Percentiles rank a stretch among this genome's conserved stretches.
Evolutionary conservation across 2,888 invertebrate species (phyloP).

Genomic region (Neoaliturus tenellus): DNA sequence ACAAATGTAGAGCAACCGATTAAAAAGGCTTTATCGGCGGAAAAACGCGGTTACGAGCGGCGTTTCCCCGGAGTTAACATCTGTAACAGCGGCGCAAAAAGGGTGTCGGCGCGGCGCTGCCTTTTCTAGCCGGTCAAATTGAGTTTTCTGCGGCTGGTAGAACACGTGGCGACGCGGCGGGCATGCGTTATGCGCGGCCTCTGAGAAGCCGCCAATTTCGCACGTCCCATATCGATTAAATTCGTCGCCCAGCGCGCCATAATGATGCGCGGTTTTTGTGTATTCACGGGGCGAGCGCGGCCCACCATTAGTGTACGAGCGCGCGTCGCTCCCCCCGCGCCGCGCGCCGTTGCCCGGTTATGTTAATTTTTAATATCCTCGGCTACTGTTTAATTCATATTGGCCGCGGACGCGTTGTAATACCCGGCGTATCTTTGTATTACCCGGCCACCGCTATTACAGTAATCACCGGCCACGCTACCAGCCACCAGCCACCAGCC

Average conservation of each 20-base stretch:
- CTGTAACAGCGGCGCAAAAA: constrained; percentile 30
- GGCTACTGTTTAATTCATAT: constrained; percentile 57
- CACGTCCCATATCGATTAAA: constrained; percentile 52
- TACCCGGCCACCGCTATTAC: constrained; percentile 37
- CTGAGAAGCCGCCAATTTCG: constrained; percentile 46
- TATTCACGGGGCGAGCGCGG: constrained; percentile 40
- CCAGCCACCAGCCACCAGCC: too few species aligned
- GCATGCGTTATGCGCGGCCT: constrained; percentile 18
- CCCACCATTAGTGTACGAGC: constrained; percentile 21
- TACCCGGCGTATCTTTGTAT: constrained; percentile 48
- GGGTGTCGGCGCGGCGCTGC: constrained; percentile 33
- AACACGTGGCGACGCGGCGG: constrained; percentile 42
- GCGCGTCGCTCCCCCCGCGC: constrained; percentile 20
- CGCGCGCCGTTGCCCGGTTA: constrained; percentile 28
- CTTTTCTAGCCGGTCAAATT: constrained; percentile 49
- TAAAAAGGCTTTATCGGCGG: constrained; percentile 47
- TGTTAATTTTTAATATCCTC: constrained; percentile 55
- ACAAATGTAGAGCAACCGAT: constrained; percentile 45
- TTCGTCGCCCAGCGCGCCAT: constrained; percentile 39
- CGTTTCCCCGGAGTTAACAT: constrained; percentile 30
- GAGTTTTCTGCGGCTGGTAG: constrained; percentile 46
- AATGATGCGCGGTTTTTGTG: constrained; percentile 52
- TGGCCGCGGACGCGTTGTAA: constrained; percentile 45
- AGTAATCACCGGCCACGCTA: constrained; percentile 33
- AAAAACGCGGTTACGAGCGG: constrained; percentile 37